Evolutionary conservation across 2,888 invertebrate genomes (phyloP), one percentile per base, ranked within the genome.

Genomic region (Melanophora roralis): DNA sequence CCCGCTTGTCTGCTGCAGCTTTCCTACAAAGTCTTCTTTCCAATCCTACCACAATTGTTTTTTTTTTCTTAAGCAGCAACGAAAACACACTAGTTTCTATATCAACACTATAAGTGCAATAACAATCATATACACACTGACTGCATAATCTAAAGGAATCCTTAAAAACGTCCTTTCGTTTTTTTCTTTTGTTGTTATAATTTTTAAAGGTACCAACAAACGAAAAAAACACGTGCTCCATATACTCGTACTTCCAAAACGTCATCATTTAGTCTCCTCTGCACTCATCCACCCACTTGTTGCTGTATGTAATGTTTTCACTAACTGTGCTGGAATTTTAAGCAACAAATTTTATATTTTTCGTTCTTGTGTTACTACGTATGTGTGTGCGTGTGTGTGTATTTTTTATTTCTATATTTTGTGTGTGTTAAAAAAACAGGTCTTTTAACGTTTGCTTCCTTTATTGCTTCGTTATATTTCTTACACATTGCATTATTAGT

Each of bases 221-320:
- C 55, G 43, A 68, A 75, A 79, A 78, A 71, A 77, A 76, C 76
- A 80, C 76, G 80, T 80, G 76, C 68, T 76, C 72, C 73, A 76
- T 76, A 68, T 76, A 80, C 59, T 67, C 74, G 53, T 27, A 64
- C 51, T 51, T 40, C 55, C 55, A 62, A 67, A 64, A 72, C 34
- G n/a, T 55, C 6, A 5, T 21, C n/a, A 38, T 51, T 27, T 6
- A 6, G 6, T 27, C n/a, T n/a, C n/a, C n/a, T n/a, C 6, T 27
- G 27, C 59, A 16, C 32, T 23, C 43, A 32, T 9, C 81, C 81
- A 81, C 83, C 83, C 83, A 83, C 83, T 83, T 83, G 83, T 82
- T 69, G 83, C 78, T 75, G 60, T 69, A 65, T 75, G 40, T 65
- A 74, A 45, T 47, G 1, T 4, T 12, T 21, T 16, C 16, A 12